Base-by-base conservation (phyloP, 2,113 vertebrate species). In the Zingel zingel region DNA sequence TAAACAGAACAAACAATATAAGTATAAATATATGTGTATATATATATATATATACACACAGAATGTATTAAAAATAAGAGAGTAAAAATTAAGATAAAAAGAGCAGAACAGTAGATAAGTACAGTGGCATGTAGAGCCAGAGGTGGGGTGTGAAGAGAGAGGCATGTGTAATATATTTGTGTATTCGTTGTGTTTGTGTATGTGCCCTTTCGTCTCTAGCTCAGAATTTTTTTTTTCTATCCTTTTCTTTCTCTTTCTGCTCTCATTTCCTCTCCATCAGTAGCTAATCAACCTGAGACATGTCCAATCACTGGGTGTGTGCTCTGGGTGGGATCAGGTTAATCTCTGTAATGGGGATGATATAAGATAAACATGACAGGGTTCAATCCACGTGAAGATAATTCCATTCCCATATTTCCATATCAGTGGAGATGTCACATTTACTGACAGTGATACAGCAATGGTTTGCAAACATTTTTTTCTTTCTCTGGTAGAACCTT, bases 331-430 rank as follows among this genome's bases (percentile, higher is more conserved):
- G 88, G 82, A 92, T 92, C 81, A 87, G 90, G 89, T 92, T 93
- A 93, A 93, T 92, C 85, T 92, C 84, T 86, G 79, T 64, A 90
- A 90, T 90, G 56, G 67, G 74, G 69, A 78, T 85, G 79, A 88
- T 88, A 84, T 88, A 91, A 92, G 81, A 83, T 87, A 86, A 91
- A 92, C 88, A 91, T 89, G 89, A 86, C 86, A 85, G 79, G 81
- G 86, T 86, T 82, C 86, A 87, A 88, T 77, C 73, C 79, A 90
- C 50, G 30, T 77, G 77, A 83, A 84, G 81, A 89, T 89, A 86
- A 88, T 92, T 88, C 81, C 68, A 83, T 82, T 83, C 77, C 72
- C 83, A 81, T 85, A 85, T 91, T 88, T 89, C 69, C 85, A 89
- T 83, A 84, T 88, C 73, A 69, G 89, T 86, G 73, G 72, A 90